These are phyloP conservation scores for Sapayoa aenigma DNA, from an alignment of 2,113 vertebrate genomes.

Conservation along the genomic window DNA sequence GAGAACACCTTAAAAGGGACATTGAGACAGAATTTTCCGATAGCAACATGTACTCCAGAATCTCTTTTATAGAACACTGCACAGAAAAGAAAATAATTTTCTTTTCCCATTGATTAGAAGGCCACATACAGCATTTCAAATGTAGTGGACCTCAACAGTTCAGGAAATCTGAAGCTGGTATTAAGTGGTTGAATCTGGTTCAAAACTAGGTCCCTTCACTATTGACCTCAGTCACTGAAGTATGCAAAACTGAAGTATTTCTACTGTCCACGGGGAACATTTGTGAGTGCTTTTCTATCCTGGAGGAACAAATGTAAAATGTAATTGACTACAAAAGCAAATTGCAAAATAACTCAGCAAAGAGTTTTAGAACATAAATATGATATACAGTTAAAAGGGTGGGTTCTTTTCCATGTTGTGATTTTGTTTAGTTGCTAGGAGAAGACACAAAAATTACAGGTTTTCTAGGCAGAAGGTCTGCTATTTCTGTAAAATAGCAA, in stretches of 20 bases:
- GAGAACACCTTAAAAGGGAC: not conserved
- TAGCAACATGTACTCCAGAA: not conserved
- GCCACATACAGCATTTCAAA: not conserved
- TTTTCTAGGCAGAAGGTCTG: not conserved
- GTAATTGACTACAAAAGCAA: not conserved
- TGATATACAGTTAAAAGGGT: not conserved
- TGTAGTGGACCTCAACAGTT: not conserved
- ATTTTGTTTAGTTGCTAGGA: not conserved
- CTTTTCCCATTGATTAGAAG: not conserved
- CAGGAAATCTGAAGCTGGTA: not conserved
- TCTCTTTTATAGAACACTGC: not conserved
- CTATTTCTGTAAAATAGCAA: not conserved
- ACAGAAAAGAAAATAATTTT: not conserved
- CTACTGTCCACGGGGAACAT: not conserved
- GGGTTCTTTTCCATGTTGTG: not conserved
- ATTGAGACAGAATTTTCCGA: not conserved
- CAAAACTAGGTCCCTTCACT: not conserved
- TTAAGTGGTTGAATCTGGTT: not conserved
- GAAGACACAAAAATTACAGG: not conserved
- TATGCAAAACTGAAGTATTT: not conserved
- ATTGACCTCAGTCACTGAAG: not conserved
- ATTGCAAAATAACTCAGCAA: not conserved
- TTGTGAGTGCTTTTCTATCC: not conserved
- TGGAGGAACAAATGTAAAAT: not conserved
- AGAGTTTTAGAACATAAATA: not conserved